Conservation (phyloP, 2,113 vertebrate genomes). For the Cochlearius cochlearius region DNA sequence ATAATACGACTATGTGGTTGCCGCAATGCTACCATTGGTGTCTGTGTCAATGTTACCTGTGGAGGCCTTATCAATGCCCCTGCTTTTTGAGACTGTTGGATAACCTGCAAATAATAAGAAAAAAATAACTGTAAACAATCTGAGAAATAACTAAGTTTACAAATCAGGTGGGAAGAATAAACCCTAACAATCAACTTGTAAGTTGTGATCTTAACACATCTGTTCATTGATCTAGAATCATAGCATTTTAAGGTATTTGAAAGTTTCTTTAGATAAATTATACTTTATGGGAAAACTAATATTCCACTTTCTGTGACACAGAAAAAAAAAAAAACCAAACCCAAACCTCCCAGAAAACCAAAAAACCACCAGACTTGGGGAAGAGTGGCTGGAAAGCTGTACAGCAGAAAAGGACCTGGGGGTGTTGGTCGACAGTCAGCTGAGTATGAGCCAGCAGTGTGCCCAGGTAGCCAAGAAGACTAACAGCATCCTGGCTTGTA, state of each 20-base stretch:
- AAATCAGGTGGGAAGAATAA: neutral
- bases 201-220: neutral
- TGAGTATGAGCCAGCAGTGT: too few species aligned
- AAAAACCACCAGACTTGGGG: too few species aligned
- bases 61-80: slow-evolving; percentile 87
- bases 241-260: neutral
- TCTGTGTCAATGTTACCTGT: slow-evolving; percentile 86
- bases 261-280: neutral
- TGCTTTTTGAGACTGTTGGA: slow-evolving; percentile 88
- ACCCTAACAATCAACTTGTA: neutral
- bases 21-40: slow-evolving; percentile 88
- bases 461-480: too few species aligned
- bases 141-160: neutral
- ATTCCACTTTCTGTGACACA: neutral
- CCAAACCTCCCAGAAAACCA: too few species aligned
- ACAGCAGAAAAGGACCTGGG: too few species aligned
- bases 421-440: too few species aligned
- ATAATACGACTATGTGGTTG: slow-evolving; percentile 88
- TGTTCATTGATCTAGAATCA: neutral
- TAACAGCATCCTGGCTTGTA: too few species aligned
- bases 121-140: neutral
- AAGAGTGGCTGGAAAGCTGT: too few species aligned
- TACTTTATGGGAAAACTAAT: neutral
- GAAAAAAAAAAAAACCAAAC: neutral
- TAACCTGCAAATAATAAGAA: slow-evolving; percentile 66